Conservation (phyloP, 2,797 vertebrate species). For the Fistularia tabacaria region DNA sequence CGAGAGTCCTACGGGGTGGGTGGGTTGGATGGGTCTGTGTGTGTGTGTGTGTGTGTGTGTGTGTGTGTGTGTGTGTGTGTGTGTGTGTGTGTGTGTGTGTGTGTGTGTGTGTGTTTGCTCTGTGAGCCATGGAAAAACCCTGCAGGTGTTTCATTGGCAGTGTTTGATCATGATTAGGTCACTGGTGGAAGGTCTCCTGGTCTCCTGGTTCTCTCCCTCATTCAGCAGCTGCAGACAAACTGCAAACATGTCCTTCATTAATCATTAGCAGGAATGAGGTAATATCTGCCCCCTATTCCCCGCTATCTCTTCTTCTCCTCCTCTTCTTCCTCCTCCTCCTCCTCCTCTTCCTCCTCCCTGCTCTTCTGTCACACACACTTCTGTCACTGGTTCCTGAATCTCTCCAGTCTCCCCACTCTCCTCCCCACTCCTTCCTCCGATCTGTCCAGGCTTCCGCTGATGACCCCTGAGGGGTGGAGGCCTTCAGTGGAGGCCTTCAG, state of each 20-base stretch:
- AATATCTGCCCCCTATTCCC: slow-evolving; percentile 34
- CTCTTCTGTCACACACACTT: slow-evolving; percentile 16
- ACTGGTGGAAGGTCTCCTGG: too few relatives aligned
- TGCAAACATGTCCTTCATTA: slow-evolving; percentile 32
- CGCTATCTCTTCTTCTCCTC: slow-evolving; percentile 22
- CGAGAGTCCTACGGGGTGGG: too few relatives aligned
- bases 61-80: too few relatives aligned
- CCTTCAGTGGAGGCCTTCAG: too few relatives aligned
- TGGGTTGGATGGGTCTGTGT: too few relatives aligned
- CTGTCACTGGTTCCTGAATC: slow-evolving; percentile 26
- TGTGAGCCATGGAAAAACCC: slow-evolving; percentile 14
- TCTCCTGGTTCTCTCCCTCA: slow-evolving; percentile 6
- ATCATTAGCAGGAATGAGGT: slow-evolving; percentile 41
- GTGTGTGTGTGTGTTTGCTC: slow-evolving; percentile 30
- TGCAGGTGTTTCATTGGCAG: slow-evolving; percentile 41
- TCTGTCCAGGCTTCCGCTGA: slow-evolving; percentile 1
- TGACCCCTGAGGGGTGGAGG: not conserved
- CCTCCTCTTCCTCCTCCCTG: slow-evolving; percentile 25
- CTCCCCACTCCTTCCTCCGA: not conserved
- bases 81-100: too few relatives aligned
- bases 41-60: too few relatives aligned
- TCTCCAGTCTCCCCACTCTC: slow-evolving; percentile 20
- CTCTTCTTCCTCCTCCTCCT: too few relatives aligned
- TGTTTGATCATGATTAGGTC: too few relatives aligned
- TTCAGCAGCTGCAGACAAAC: slow-evolving; percentile 21